phyloP scores from a whole-genome alignment of 1,140 invertebrate species.

The Bombus sibiricus region DNA sequence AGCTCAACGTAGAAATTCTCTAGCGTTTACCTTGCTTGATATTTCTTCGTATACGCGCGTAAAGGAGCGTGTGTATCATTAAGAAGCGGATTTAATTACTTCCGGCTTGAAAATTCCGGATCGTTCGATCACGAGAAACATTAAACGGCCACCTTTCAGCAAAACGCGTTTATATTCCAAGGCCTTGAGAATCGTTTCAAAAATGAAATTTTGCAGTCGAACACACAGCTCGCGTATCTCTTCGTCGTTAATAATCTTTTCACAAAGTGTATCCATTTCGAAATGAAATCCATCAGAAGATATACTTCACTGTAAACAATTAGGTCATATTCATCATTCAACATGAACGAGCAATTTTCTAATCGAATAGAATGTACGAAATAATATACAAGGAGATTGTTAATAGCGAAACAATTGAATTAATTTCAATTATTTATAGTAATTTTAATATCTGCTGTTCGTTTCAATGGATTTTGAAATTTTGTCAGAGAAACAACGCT shows the following conservation, averaged over 20 bases:
- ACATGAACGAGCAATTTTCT: no score
- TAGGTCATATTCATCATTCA: no score
- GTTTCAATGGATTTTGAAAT: background rate
- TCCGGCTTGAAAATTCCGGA: slow-evolving; percentile 33
- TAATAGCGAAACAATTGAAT: background rate
- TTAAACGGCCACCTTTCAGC: slow-evolving; percentile 17
- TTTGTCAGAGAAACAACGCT: background rate
- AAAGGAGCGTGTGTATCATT: slow-evolving; percentile 32
- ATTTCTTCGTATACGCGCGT: background rate
- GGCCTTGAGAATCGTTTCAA: background rate
- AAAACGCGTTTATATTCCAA: slow-evolving; percentile 27
- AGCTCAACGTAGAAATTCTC: background rate
- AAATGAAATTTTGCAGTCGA: background rate
- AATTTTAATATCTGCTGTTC: background rate
- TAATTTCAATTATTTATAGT: background rate
- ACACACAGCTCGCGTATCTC: background rate
- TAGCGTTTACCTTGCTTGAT: slow-evolving; percentile 13
- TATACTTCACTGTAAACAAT: background rate
- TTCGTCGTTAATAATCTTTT: background rate
- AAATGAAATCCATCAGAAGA: background rate
- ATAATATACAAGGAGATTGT: no score
- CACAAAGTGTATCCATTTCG: background rate
- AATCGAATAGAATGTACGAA: no score
- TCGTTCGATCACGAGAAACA: slow-evolving; percentile 47
- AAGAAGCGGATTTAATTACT: slow-evolving; percentile 52